Percentiles rank a stretch among this genome's conserved stretches.
phyloP scores from a whole-genome alignment of 2,888 invertebrate genomes.

The Andricus quercusramuli region DNA sequence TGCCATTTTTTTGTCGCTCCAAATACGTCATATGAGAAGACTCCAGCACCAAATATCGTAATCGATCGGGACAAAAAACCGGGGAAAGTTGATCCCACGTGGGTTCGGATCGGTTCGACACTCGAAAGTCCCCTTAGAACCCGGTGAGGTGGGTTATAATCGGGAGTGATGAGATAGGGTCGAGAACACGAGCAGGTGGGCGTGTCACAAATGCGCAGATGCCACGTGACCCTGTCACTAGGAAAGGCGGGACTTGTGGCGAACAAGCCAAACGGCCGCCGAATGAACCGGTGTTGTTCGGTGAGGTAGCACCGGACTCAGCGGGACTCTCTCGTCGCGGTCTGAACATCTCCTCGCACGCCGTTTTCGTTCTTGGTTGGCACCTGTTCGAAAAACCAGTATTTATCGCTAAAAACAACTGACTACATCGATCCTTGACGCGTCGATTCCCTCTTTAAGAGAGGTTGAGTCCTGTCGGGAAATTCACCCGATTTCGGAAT shows the following conservation, averaged over 20 bases:
- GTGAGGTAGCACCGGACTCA: constrained; percentile 52
- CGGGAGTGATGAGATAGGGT: neutral
- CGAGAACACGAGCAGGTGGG: constrained; percentile 56
- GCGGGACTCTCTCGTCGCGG: constrained; percentile 64
- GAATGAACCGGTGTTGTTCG: constrained; percentile 67
- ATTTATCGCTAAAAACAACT: neutral
- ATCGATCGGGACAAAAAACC: neutral
- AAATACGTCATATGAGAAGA: neutral
- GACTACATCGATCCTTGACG: neutral
- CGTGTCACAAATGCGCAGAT: constrained; percentile 71
- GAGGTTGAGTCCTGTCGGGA: neutral
- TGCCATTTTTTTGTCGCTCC: neutral
- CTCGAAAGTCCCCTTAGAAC: constrained; percentile 27
- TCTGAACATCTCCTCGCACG: constrained; percentile 61
- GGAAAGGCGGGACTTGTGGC: constrained; percentile 69
- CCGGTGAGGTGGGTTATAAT: constrained; percentile 41
- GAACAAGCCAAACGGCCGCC: constrained; percentile 62
- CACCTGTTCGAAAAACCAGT: constrained; percentile 20
- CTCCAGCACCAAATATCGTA: neutral
- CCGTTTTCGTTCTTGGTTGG: neutral
- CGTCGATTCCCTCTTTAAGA: neutral
- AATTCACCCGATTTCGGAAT: neutral
- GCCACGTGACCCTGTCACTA: constrained; percentile 67
- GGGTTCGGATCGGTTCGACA: neutral
- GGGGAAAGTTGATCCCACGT: neutral